Evolutionary conservation across 2,797 vertebrate species (phyloP).

Genomic region (Malurus splendens): DNA sequence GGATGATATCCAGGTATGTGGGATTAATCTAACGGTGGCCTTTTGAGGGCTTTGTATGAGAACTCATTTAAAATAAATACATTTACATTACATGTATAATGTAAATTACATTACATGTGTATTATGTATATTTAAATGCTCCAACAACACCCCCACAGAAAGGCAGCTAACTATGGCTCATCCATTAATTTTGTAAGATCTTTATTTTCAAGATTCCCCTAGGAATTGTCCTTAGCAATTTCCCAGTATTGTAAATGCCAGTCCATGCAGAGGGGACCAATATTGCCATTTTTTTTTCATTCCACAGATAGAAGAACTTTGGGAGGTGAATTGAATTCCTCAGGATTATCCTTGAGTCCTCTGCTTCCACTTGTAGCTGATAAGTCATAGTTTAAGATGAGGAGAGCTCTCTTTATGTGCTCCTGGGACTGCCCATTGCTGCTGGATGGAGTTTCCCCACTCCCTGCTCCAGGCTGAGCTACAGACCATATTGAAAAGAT

Average conservation of each 20-base stretch:
- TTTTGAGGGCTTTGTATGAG: background rate
- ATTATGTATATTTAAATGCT: background rate
- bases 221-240: background rate
- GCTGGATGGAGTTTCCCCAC: background rate
- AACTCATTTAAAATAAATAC: background rate
- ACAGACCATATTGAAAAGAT: background rate
- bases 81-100: no score
- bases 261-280: background rate
- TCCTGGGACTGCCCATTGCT: background rate
- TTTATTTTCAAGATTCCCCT: background rate
- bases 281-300: background rate
- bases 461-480: background rate
- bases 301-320: background rate
- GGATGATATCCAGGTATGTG: slow-evolving; percentile 81
- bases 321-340: background rate
- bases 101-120: background rate
- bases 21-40: background rate
- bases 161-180: background rate
- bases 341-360: background rate
- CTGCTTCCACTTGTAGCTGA: background rate
- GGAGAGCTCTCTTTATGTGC: background rate
- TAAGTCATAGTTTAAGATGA: background rate
- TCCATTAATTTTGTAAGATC: background rate
- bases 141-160: background rate
- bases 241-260: background rate